Conservation (phyloP, 1,140 invertebrate genomes). For the Drosophila ercepeae region DNA sequence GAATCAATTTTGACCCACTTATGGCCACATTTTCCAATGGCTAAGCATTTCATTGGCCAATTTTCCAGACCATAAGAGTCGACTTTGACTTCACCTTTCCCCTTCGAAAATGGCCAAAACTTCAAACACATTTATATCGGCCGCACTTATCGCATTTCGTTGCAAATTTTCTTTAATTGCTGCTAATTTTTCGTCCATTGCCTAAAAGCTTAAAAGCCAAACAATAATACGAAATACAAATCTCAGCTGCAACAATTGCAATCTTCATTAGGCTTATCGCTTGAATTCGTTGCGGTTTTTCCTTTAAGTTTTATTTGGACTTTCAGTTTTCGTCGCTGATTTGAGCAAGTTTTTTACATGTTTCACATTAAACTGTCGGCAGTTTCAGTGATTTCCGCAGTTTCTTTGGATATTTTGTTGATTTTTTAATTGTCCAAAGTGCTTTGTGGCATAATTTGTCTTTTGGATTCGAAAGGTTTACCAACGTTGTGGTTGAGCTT, state of each 20-base stretch:
- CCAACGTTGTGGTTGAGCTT: neutral
- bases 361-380: constrained; percentile 12
- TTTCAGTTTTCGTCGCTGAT: constrained; percentile 54
- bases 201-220: neutral
- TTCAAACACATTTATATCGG: constrained; percentile 68
- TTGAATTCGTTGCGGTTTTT: constrained; percentile 36
- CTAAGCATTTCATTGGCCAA: constrained; percentile 20
- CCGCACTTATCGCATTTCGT: constrained; percentile 49
- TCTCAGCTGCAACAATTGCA: constrained; percentile 45
- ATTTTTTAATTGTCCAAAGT: constrained; percentile 27
- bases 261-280: constrained; percentile 67
- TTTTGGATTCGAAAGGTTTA: constrained; percentile 2
- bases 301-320: constrained; percentile 17
- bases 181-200: constrained; percentile 58
- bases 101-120: constrained; percentile 20
- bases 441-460: constrained; percentile 7
- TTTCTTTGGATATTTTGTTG: constrained; percentile 24
- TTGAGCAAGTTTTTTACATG: constrained; percentile 34
- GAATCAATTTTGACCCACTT: constrained; percentile 41
- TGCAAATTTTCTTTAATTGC: constrained; percentile 75
- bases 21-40: constrained; percentile 22
- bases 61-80: constrained; percentile 35
- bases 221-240: constrained; percentile 5
- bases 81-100: constrained; percentile 41
- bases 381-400: constrained; percentile 28